These are phyloP conservation scores for Lophotriccus pileatus DNA, from an alignment of 2,797 vertebrate genomes.

Conservation along the genomic window DNA sequence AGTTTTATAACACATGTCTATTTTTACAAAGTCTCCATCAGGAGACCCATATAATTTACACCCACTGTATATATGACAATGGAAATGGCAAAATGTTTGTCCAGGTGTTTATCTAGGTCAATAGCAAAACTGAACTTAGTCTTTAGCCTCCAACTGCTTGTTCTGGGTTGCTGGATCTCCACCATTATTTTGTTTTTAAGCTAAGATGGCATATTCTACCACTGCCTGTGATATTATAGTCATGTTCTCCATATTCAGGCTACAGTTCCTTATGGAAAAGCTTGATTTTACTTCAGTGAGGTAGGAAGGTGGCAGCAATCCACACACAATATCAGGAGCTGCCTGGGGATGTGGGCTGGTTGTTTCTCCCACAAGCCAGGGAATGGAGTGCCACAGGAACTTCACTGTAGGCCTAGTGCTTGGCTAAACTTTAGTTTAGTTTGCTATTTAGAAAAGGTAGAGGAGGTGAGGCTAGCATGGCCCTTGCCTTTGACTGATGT, in stretches of 20 bases:
- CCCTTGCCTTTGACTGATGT: background rate
- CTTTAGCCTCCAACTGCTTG: background rate
- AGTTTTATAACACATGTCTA: background rate
- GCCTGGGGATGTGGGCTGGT: background rate
- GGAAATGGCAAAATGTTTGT: background rate
- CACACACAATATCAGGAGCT: background rate
- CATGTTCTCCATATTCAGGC: background rate
- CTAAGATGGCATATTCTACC: background rate
- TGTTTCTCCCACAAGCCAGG: background rate
- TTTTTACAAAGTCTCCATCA: background rate
- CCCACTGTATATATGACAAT: background rate
- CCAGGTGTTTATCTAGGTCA: background rate
- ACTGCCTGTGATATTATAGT: background rate
- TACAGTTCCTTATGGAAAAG: background rate
- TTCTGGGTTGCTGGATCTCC: background rate
- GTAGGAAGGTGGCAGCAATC: background rate
- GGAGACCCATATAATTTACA: background rate
- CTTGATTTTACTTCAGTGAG: background rate
- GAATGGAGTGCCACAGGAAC: background rate
- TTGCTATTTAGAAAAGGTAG: background rate
- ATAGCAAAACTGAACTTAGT: background rate
- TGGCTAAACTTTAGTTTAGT: background rate
- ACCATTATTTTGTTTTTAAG: background rate
- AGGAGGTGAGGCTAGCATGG: background rate
- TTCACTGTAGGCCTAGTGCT: background rate